These are phyloP conservation scores for Leptopilina clavipes DNA, from an alignment of 1,140 invertebrate genomes.

Conservation along the genomic window DNA sequence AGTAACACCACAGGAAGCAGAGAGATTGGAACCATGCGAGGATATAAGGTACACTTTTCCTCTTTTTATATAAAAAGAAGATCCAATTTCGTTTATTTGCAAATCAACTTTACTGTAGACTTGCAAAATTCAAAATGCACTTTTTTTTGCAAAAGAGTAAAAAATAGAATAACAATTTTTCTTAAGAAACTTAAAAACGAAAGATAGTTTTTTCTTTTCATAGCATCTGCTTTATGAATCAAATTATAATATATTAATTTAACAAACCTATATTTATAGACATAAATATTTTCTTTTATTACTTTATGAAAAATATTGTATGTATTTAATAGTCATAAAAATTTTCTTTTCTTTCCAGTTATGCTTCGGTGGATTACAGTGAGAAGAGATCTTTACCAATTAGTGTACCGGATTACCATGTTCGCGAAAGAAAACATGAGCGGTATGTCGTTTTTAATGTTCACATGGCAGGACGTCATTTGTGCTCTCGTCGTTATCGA, in stretches of 20 bases:
- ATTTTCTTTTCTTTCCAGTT: conserved; percentile 73
- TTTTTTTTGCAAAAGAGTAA: no score
- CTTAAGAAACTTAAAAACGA: no score
- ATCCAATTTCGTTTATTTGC: neutral
- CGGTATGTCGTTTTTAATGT: conserved; percentile 98
- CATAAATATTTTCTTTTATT: no score
- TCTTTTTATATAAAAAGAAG: neutral
- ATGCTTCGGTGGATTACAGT: conserved; percentile 96
- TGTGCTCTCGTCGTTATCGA: conserved; percentile 96
- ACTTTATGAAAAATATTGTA: neutral
- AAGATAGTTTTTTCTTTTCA: no score
- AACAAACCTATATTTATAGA: no score
- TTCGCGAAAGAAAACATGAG: conserved; percentile 87
- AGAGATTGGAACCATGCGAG: conserved; percentile 71
- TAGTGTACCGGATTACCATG: conserved; percentile 96
- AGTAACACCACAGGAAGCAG: conserved; percentile 89
- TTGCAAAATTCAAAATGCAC: neutral
- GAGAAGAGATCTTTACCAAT: conserved; percentile 98
- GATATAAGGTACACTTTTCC: conserved; percentile 65
- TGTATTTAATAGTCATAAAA: neutral
- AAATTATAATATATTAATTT: no score
- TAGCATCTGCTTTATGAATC: no score
- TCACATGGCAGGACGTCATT: conserved; percentile 98
- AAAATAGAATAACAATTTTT: no score
- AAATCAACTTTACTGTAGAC: neutral